Evolutionary conservation across 2,888 invertebrate genomes (phyloP).

Genomic region (Proisotoma minuta): DNA sequence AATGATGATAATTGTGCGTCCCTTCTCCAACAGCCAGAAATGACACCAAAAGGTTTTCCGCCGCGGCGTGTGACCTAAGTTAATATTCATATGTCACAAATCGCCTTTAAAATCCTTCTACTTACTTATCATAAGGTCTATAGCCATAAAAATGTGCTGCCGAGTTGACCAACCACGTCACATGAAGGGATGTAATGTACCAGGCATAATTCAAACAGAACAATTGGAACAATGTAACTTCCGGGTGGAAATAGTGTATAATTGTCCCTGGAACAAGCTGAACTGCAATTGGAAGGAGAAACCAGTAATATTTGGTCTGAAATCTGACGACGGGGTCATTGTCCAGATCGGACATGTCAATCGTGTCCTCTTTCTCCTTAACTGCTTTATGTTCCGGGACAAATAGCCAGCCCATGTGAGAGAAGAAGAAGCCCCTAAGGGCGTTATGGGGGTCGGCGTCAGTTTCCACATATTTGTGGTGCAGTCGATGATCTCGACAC

Average conservation of each 20-base stretch:
- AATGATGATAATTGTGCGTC: not conserved
- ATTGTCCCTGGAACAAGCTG: constrained; percentile 54
- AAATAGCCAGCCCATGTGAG: constrained; percentile 91
- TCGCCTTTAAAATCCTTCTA: too few relatives aligned
- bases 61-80: too few relatives aligned
- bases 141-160: constrained; percentile 83
- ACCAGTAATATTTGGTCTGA: constrained; percentile 66
- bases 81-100: too few relatives aligned
- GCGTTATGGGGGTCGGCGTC: constrained; percentile 92
- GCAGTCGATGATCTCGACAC: constrained; percentile 53
- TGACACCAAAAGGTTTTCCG: too few relatives aligned
- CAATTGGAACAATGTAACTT: constrained; percentile 49
- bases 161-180: constrained; percentile 88
- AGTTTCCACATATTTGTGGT: constrained; percentile 89
- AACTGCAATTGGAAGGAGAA: not conserved
- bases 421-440: constrained; percentile 87
- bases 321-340: constrained; percentile 74
- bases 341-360: constrained; percentile 77
- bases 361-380: constrained; percentile 72
- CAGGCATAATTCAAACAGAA: constrained; percentile 50
- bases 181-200: constrained; percentile 77
- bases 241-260: not conserved
- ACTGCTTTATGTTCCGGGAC: constrained; percentile 86
- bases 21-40: too few relatives aligned
- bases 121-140: constrained; percentile 63